A percentile compares a stretch with the other conserved stretches of the same genome.
phyloP scores from a whole-genome alignment of 2,797 vertebrate species.

The Picus viridis region DNA sequence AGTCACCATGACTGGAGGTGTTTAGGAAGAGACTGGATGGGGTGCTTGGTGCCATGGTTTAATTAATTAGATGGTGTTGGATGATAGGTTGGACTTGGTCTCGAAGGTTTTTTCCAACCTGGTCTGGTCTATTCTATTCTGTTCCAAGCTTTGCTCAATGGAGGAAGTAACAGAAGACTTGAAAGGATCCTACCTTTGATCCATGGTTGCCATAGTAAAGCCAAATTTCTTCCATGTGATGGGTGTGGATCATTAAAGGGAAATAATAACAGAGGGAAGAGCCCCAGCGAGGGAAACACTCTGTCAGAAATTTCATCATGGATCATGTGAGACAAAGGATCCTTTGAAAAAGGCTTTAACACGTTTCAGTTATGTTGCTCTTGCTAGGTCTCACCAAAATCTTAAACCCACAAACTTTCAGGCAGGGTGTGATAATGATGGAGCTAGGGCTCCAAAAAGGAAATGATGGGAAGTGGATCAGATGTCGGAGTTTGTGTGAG shows the following conservation, averaged over 20 bases:
- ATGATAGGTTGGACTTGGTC: too few species aligned
- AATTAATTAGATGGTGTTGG: too few species aligned
- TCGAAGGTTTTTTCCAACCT: too few species aligned
- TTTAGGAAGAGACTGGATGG: too few species aligned
- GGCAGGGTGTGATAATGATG: conserved; percentile 58
- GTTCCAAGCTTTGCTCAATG: background rate
- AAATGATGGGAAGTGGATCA: conserved; percentile 30
- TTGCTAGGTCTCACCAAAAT: conserved; percentile 31
- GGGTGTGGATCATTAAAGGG: conserved; percentile 1
- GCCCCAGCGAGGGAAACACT: background rate
- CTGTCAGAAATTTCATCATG: conserved; percentile 45
- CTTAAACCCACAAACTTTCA: conserved; percentile 54
- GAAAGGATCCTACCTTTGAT: conserved; percentile 57
- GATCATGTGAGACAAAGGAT: conserved; percentile 48
- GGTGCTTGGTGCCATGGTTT: too few species aligned
- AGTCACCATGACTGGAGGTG: too few species aligned
- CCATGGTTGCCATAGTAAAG: conserved; percentile 24
- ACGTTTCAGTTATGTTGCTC: background rate
- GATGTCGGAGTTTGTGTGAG: conserved; percentile 29
- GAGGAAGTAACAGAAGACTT: background rate
- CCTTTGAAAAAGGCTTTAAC: conserved; percentile 41
- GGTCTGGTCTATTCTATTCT: too few species aligned
- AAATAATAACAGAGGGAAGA: background rate
- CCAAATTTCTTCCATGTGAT: conserved; percentile 15
- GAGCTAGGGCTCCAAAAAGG: conserved; percentile 1